Evolutionary conservation across 2,113 vertebrate species (phyloP), one percentile per base, ranked within the genome.

Genomic region (Hypocryptadius cinnamomeus): DNA sequence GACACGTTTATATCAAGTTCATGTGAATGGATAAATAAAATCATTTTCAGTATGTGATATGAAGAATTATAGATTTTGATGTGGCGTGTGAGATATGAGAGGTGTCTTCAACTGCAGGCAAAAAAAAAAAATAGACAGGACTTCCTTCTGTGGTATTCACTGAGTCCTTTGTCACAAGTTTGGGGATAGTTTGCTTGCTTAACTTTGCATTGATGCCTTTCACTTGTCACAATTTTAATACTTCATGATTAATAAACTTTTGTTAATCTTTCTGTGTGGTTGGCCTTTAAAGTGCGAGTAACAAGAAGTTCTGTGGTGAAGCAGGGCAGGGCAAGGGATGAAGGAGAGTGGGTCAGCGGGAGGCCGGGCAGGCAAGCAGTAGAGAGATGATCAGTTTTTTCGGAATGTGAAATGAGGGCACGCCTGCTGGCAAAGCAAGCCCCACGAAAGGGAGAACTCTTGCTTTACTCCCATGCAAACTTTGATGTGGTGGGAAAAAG

Each of bases 21-120:
- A 97, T 99, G 98, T 98, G 98, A 98, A 98, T 98, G 98, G 97
- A 98, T 97, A 98, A 99, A 99, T 99, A 99, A 99, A 98, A 98
- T 98, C 97, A 98, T 98, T 99, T 99, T 98, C 98, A 98, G 98
- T 98, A 98, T 98, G 98, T 98, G 98, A 98, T 97, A 97, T 80
- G 94, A 96, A 94, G 94, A 95, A 96, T 51, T 87, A 79, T 86
- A 82, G 93, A 73, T 90, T 96, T 94, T 96, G 91, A 57, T 96
- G 96, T 96, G 79, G 54, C 70, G 85, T 90, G 91, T 94, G 94
- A 95, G 95, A 94, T 93, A 91, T 82, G 81, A 94, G 89, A 91
- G 66, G 91, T 87, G 85, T 94, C 91, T 93, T 92, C 56, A 94
- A 61, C 11, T 15, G 87, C 93, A 92, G 93, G 93, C 89, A 77